These are phyloP conservation scores for Chelmon rostratus DNA, from an alignment of 2,797 vertebrate genomes.

Conservation along the genomic window DNA sequence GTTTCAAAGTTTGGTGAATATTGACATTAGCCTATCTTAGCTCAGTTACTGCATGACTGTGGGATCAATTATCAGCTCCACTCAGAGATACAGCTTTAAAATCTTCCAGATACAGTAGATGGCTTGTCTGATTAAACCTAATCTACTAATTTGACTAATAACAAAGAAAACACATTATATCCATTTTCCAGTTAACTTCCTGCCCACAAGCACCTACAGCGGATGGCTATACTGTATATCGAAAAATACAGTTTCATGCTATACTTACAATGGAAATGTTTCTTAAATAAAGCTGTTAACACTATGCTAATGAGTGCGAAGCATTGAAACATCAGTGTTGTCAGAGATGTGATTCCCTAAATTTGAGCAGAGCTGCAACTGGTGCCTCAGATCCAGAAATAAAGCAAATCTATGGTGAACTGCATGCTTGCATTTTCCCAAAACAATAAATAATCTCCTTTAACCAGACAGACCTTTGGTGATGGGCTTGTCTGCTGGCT, in stretches of 20 bases:
- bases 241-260: not conserved
- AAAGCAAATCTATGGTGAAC: too few relatives aligned
- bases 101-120: not conserved
- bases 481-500: slow-evolving; percentile 86
- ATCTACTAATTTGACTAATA: not conserved
- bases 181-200: not conserved
- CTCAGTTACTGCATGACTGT: not conserved
- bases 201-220: slow-evolving; percentile 2
- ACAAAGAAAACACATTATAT: not conserved
- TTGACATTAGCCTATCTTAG: not conserved
- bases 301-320: not conserved
- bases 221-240: not conserved
- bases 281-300: not conserved
- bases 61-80: not conserved
- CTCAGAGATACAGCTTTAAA: not conserved
- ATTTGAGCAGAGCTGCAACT: not conserved
- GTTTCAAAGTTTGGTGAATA: not conserved
- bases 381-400: not conserved
- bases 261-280: not conserved
- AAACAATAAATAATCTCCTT: not conserved
- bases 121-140: not conserved
- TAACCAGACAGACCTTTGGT: slow-evolving; percentile 88
- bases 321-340: not conserved
- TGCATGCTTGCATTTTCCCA: too few relatives aligned
- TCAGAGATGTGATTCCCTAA: too few relatives aligned